Evolutionary conservation across 2,797 vertebrate genomes (phyloP), one percentile per base, ranked within the genome.

Genomic region (Danio albolineatus): DNA sequence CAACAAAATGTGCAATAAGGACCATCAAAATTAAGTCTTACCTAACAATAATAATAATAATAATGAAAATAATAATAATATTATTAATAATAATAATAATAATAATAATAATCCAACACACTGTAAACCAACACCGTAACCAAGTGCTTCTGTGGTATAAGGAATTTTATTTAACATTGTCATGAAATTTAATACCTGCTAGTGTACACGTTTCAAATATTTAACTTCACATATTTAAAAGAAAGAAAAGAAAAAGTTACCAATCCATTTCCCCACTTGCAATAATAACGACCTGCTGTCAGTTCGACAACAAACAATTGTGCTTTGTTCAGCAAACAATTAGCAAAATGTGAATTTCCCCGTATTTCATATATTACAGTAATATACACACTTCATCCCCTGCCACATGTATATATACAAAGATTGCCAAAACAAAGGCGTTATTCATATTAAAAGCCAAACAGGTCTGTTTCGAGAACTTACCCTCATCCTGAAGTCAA

Each of bases 91-190:
- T n/a, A n/a, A n/a, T n/a, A n/a, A n/a, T n/a, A 28, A 28, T 28
- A 28, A 28, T 3, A 28, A 28, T 28, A 28, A 28, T 28, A 28
- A 28, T 28, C 28, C 28, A 67, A 49, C 1, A 7, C 28, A 28
- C 28, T 28, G 28, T 28, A 28, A 28, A 28, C 28, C 28, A 28
- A 28, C 28, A 28, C 28, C 28, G 28, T 28, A 28, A 28, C 28
- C 28, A 28, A 61, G 54, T 44, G 28, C 65, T 28, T 79, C 62
- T 48, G 6, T 66, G 73, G 56, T 69, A 70, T 21, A 65, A 76
- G 73, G 78, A 76, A 61, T 76, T 83, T 80, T 82, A 82, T 79
- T 79, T 41, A 19, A 82, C 72, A 76, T 82, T 82, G 41, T 71
- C 66, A 69, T 71, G 57, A 74, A 72, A 39, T 57, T 28, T 46